phyloP scores from a whole-genome alignment of 2,888 invertebrate genomes.

The Noctua janthe region DNA sequence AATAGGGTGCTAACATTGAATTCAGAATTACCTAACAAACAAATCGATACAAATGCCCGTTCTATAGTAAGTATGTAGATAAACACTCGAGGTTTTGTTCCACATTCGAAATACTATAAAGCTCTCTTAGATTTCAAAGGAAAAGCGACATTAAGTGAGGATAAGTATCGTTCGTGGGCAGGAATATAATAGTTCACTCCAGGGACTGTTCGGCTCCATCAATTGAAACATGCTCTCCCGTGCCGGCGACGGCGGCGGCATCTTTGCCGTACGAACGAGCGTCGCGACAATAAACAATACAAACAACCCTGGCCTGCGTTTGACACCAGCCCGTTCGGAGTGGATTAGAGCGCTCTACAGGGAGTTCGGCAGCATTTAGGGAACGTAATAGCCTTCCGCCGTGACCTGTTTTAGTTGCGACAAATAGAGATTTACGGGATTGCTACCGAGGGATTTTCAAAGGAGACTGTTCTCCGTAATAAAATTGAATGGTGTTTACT shows the following conservation, averaged over 20 bases:
- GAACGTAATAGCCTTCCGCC: constrained; percentile 89
- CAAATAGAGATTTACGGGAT: constrained; percentile 90
- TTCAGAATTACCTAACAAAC: not conserved
- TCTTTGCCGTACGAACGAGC: constrained; percentile 87
- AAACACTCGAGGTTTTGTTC: constrained; percentile 61
- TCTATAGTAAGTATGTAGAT: not conserved
- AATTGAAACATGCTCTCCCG: constrained; percentile 85
- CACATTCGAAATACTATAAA: constrained; percentile 64
- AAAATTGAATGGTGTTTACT: constrained; percentile 88
- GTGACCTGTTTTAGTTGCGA: constrained; percentile 90
- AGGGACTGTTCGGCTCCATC: constrained; percentile 80
- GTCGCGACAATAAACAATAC: constrained; percentile 90
- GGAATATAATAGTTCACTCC: constrained; percentile 80
- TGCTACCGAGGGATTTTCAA: constrained; percentile 84
- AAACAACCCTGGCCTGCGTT: constrained; percentile 90
- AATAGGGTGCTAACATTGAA: not conserved
- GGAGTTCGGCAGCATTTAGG: constrained; percentile 90
- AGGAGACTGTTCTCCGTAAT: constrained; percentile 83
- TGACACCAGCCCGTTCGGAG: constrained; percentile 90
- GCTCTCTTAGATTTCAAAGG: constrained; percentile 67
- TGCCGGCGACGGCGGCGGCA: constrained; percentile 78
- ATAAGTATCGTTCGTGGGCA: constrained; percentile 79
- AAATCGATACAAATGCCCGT: not conserved
- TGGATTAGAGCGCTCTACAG: constrained; percentile 89
- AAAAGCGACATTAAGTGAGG: constrained; percentile 77